Evolutionary conservation across 37 sponge, comb jelly and placozoan genomes (phyloP).

Genomic region (Diacarnus erythraeanus): DNA sequence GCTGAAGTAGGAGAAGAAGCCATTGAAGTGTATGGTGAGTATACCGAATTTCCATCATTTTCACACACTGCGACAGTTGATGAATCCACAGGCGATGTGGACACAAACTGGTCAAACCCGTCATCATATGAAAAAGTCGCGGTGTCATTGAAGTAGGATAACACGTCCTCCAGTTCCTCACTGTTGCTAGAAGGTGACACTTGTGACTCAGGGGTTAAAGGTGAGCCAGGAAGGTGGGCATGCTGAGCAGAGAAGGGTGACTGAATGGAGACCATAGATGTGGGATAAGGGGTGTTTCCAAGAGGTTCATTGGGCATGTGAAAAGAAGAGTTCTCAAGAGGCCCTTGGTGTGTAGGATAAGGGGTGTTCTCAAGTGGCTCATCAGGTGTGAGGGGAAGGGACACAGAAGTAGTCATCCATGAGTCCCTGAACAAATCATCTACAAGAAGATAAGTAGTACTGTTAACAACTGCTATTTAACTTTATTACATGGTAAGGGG

Average conservation of each 20-base stretch:
- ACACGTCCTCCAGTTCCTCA: not conserved
- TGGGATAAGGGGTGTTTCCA: not conserved
- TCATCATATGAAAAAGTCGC: not conserved
- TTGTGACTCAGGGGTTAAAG: not conserved
- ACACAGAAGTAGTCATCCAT: not conserved
- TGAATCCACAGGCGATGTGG: not conserved
- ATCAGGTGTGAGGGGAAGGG: slow-evolving; percentile 16
- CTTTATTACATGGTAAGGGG: too few relatives aligned
- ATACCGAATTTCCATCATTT: not conserved
- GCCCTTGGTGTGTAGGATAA: too few relatives aligned
- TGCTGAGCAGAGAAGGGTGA: not conserved
- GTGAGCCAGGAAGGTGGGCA: not conserved
- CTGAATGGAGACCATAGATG: not conserved
- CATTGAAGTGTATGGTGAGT: not conserved
- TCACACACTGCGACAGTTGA: not conserved
- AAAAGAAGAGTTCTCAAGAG: not conserved
- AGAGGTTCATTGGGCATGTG: too few relatives aligned
- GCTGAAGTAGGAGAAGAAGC: not conserved
- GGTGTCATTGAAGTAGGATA: not conserved
- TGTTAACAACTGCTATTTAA: too few relatives aligned
- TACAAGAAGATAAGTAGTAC: too few relatives aligned
- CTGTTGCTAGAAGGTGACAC: not conserved
- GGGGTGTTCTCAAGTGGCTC: not conserved
- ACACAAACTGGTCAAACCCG: not conserved
- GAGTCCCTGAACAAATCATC: not conserved